Evolutionary conservation across 2,888 invertebrate species (phyloP), one percentile per base, ranked within the genome.

Genomic region (Dascillus cervinus): DNA sequence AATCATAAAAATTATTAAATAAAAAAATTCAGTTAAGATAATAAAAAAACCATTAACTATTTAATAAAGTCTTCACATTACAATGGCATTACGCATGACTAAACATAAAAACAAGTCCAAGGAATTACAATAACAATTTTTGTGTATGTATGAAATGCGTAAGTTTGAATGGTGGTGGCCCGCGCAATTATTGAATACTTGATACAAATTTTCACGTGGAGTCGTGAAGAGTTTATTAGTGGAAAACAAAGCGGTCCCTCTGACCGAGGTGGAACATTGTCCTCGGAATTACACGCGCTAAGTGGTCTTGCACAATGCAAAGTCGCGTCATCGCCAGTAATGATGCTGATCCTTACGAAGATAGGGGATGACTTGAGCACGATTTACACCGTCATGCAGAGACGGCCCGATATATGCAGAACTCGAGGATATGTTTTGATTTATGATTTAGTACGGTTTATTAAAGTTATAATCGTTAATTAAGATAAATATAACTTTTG

Each of bases 191-290:
- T n/a, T n/a, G n/a, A 27, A 19, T 19, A 27, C 17, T 19, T 27
- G 27, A 27, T 27, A 27, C 13, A 17, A 17, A 17, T 44, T 47
- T 43, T 40, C 44, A 40, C n/a, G n/a, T 41, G 41, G 12, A 38
- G 39, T 29, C 40, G 38, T 44, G 46, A 42, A 49, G 46, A 49
- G 51, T 55, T 55, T 53, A 55, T 54, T 53, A 52, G 50, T 42
- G 34, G 49, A 51, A 55, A 55, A 58, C 54, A 55, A 56, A 49
- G 56, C 47, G 47, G 49, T 50, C 48, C 50, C 52, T 54, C 47
- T 46, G 50, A 47, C 39, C 40, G 47, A 44, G 44, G 42, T 45
- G 47, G n/a, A 41, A 53, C 50, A 57, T 56, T 57, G 57, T 57
- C 49, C 52, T 43, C 36, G 31, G 46, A 50, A 51, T 54, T 54